Percentiles rank a stretch among this genome's conserved stretches.
These are phyloP conservation scores for Erpornis zantholeuca DNA, from an alignment of 2,113 vertebrate species.

Conservation along the genomic window DNA sequence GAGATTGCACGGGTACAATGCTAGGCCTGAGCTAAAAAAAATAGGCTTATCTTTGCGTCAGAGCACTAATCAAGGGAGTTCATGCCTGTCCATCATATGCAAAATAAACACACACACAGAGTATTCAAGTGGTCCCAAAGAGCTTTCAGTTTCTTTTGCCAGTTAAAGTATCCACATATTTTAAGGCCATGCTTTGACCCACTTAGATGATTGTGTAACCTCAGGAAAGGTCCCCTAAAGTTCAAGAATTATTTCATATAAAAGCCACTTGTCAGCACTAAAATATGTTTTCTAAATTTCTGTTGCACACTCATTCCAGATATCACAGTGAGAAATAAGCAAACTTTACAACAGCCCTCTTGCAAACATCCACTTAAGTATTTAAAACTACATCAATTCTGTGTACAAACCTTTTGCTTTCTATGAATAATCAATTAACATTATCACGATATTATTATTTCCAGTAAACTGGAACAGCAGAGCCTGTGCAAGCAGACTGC, in stretches of 20 bases:
- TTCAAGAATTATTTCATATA: neutral
- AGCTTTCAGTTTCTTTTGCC: neutral
- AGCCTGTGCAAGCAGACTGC: neutral
- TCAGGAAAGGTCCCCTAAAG: neutral
- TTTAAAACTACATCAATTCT: neutral
- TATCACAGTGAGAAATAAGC: neutral
- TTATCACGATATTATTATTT: neutral
- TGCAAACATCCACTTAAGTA: neutral
- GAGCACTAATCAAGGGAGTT: neutral
- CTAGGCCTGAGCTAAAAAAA: neutral
- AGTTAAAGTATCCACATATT: neutral
- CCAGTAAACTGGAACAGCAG: neutral
- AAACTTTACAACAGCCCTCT: neutral
- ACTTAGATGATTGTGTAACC: neutral
- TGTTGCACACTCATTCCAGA: neutral
- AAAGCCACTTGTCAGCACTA: constrained; percentile 1
- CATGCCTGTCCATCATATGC: neutral
- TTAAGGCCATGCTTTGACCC: neutral
- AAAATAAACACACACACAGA: neutral
- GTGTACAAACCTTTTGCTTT: neutral
- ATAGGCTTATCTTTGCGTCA: neutral
- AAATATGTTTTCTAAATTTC: neutral
- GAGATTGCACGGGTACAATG: neutral
- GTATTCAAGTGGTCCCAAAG: neutral
- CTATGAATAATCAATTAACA: neutral